A percentile compares a stretch with the other conserved stretches of the same genome.
phyloP scores from a whole-genome alignment of 2,797 vertebrate genomes.

The Eulemur mongoz region DNA sequence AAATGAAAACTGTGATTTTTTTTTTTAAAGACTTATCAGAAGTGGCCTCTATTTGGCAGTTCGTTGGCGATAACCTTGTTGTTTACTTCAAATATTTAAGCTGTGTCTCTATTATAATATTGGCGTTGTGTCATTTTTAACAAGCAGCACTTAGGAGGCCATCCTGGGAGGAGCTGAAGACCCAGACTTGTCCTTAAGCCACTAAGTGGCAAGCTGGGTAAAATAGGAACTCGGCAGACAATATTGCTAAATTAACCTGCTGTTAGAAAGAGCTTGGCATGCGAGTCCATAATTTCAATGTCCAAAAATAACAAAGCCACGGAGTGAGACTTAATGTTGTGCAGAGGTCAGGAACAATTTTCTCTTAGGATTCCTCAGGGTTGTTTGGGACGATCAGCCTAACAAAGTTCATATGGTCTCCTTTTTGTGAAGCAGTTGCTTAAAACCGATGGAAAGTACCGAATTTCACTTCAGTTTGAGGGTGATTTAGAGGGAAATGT shows the following conservation, averaged over 20 bases:
- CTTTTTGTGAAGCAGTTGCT: background rate
- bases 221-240: background rate
- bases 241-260: constrained; percentile 37
- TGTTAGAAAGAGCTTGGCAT: background rate
- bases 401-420: background rate
- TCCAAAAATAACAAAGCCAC: constrained; percentile 40
- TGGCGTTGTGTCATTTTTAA: background rate
- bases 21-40: constrained; percentile 2
- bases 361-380: background rate
- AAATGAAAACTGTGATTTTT: constrained; percentile 49
- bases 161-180: background rate
- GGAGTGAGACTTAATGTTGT: background rate
- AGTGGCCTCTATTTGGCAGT: constrained; percentile 13
- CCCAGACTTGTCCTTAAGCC: constrained; percentile 34
- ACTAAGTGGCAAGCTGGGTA: background rate
- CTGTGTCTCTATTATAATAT: background rate
- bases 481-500: background rate
- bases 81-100: background rate
- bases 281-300: background rate
- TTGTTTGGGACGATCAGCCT: background rate
- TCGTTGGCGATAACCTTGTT: constrained; percentile 27
- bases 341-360: constrained; percentile 30
- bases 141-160: background rate
- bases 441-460: background rate
- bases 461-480: background rate